Evolutionary conservation across 2,113 vertebrate species (phyloP), one percentile per base, ranked within the genome.

Genomic region (Poicephalus meyeri): DNA sequence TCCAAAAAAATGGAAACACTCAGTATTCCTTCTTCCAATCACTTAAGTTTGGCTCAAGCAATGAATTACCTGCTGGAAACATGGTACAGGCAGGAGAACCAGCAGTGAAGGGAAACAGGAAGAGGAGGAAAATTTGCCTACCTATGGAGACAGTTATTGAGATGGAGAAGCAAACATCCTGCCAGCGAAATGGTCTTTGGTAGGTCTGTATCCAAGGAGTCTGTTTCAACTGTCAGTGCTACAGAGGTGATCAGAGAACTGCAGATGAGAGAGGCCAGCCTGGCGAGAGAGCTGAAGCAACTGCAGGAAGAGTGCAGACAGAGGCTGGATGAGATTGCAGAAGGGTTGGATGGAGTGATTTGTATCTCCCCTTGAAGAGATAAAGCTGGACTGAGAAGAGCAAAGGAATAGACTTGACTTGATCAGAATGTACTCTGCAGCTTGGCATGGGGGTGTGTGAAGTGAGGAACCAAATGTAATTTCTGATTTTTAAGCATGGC

Each of bases 361-460:
- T 97, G 93, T 89, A 10, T 97, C 88, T 93, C 87, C 55, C 94
- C 96, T 79, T 95, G 91, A 97, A 76, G 37, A 95, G 65, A 37
- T 13, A 37, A 65, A 53, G 25, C 65, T 68, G 83, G 69, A 7
- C 83, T 72, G 47, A 33, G 41, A 65, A 73, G 23, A 72, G 91
- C 80, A 61, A 25, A 84, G 73, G 65, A 74, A 20, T 6, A n/a
- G 76, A 41, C 47, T 78, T 77, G 78, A 16, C 50, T 72, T 41
- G 65, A 20, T 82, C 65, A 64, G 58, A 77, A 42, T n/a, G 25
- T 4, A 0, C 50, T 65, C 60, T 84, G 74, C 50, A 90, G 68
- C 47, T 55, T 86, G 82, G 71, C 28, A 9, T 6, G 52, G 46
- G 80, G 65, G 44, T 61, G 80, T 14, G 60, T 0, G 1, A 93